Base-by-base conservation (phyloP, 2,888 invertebrate species). In the Amphiduros pacificus region DNA sequence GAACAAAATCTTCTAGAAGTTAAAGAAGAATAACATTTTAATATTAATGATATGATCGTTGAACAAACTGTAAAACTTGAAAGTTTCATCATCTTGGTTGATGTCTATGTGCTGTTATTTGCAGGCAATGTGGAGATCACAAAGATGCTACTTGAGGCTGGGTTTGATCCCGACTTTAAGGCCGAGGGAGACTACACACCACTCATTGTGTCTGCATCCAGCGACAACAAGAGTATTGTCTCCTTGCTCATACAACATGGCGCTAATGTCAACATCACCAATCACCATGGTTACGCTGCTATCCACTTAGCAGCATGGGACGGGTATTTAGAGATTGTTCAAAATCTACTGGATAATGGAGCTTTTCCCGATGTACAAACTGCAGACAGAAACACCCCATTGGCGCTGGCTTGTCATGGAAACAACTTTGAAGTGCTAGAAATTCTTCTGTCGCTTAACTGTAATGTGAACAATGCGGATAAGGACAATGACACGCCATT, bases 281-380 rank as follows among this genome's bases (percentile, higher is more conserved):
- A 75, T 60, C 49, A 60, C 24, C 66, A 69, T 28, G 73, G 71
- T 2, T 78, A 77, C 66, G 67, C 68, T 6, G 71, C 78, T 5
- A 40, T 79, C 5, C 79, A 79, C 61, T 69, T 74, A 28, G 75
- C 78, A 22, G 73, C 77, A 22, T 76, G 77, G 77, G 75, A 77
- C 50, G 77, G 77, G 9, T 69, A 73, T 44, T 24, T 65, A 2
- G 58, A 68, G 4, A 65, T 71, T 9, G 69, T 74, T 4, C 61
- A 69, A 11, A 40, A 66, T 5, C 59, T 78, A 36, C 58, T 78
- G 11, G 61, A 68, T 1, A 59, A 60, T 22, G 73, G 73, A 4
- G 73, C 74, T 2, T 51, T 59, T 1, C 69, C 69, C 40, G 77
- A 78, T 56, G 29, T 22, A 6, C 65, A 61, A 11, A 78, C 77